phyloP scores from a whole-genome alignment of 2,888 invertebrate species.

The Galerucella nymphaeae region DNA sequence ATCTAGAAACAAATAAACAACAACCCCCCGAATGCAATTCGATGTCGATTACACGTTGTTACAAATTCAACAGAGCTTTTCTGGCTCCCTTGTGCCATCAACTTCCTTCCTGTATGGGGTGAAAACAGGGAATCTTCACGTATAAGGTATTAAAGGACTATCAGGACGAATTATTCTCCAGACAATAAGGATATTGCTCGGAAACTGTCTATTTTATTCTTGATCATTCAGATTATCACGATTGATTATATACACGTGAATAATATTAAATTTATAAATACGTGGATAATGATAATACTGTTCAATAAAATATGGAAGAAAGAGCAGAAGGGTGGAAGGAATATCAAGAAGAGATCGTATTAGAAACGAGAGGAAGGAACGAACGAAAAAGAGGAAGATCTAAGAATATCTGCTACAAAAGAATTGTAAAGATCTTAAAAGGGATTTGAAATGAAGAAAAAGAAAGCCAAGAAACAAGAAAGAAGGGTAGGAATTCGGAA shows the following conservation, averaged over 20 bases:
- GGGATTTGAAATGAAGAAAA: too few species aligned
- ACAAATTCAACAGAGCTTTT: conserved; percentile 27
- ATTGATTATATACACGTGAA: background rate
- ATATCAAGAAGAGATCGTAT: too few species aligned
- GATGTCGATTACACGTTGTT: conserved; percentile 25
- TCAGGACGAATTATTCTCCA: conserved; percentile 48
- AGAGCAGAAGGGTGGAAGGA: too few species aligned
- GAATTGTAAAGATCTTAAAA: too few species aligned
- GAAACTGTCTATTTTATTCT: conserved; percentile 52
- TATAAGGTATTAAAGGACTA: conserved; percentile 47
- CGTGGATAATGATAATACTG: too few species aligned
- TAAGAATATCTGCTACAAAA: too few species aligned
- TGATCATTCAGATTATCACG: conserved; percentile 41
- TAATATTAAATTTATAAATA: background rate
- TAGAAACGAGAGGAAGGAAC: too few species aligned
- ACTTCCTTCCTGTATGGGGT: conserved; percentile 48
- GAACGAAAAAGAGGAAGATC: too few species aligned
- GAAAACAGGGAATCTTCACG: conserved; percentile 47
- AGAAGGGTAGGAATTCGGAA: too few species aligned
- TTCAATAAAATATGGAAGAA: too few species aligned
- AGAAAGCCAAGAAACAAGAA: too few species aligned
- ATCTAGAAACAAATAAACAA: conserved; percentile 11
- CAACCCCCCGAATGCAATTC: conserved; percentile 22
- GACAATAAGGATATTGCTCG: conserved; percentile 55
- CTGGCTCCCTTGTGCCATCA: conserved; percentile 40